Evolutionary conservation across 1,140 invertebrate genomes (phyloP).

Genomic region (Dendroctonus valens): DNA sequence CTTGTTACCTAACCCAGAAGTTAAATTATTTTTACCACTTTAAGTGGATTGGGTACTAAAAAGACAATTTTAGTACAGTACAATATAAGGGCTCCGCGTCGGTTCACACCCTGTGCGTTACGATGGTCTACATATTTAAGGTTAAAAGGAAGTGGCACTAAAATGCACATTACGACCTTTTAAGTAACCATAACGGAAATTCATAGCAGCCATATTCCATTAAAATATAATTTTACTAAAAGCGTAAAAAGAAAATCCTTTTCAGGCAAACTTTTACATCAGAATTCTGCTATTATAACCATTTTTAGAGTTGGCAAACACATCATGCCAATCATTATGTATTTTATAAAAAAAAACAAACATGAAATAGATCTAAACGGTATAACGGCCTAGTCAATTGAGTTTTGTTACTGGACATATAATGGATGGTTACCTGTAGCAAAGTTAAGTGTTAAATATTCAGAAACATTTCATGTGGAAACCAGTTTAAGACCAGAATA

Average conservation of each 20-base stretch:
- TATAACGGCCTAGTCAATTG: too few relatives aligned
- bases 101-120: slow-evolving; percentile 32
- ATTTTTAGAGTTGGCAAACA: too few relatives aligned
- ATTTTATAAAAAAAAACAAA: too few relatives aligned
- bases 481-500: background rate
- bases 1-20: background rate
- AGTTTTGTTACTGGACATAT: too few relatives aligned
- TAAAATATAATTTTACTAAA: slow-evolving; percentile 32
- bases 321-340: too few relatives aligned
- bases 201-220: slow-evolving; percentile 31
- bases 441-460: too few relatives aligned
- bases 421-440: too few relatives aligned
- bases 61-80: background rate
- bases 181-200: slow-evolving; percentile 34
- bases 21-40: slow-evolving; percentile 2
- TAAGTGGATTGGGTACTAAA: slow-evolving; percentile 23
- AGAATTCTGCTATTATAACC: too few relatives aligned
- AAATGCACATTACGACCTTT: slow-evolving; percentile 26
- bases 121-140: slow-evolving; percentile 30
- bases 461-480: too few relatives aligned
- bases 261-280: background rate
- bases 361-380: too few relatives aligned
- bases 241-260: slow-evolving; percentile 31
- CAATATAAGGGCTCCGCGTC: slow-evolving; percentile 11
- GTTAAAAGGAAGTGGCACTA: slow-evolving; percentile 32